phyloP scores from a whole-genome alignment of 2,888 invertebrate genomes.

The Ferdinandea cuprea region DNA sequence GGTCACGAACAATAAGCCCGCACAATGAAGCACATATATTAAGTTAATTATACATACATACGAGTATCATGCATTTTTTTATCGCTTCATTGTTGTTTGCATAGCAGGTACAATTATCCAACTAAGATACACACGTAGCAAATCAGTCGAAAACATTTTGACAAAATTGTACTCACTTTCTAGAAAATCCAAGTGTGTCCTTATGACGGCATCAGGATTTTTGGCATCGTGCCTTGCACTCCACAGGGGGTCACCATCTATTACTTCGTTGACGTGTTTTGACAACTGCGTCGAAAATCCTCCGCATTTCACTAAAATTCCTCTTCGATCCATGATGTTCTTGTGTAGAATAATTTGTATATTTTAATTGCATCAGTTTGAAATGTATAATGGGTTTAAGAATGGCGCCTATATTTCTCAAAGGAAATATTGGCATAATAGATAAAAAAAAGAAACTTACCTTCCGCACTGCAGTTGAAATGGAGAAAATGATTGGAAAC shows the following conservation, averaged over 20 bases:
- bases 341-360: too few species aligned
- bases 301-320: slow-evolving; percentile 86
- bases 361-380: too few species aligned
- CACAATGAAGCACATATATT: background rate
- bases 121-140: slow-evolving; percentile 35
- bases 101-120: background rate
- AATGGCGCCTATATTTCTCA: background rate
- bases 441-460: slow-evolving; percentile 18
- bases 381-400: background rate
- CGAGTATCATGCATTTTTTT: slow-evolving; percentile 29
- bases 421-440: slow-evolving; percentile 12
- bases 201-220: slow-evolving; percentile 89
- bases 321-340: slow-evolving; percentile 34
- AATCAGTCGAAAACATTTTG: background rate
- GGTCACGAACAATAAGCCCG: slow-evolving; percentile 20
- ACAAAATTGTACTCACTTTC: slow-evolving; percentile 85
- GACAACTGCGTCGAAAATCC: slow-evolving; percentile 92
- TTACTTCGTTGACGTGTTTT: slow-evolving; percentile 88
- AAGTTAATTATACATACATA: background rate
- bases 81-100: slow-evolving; percentile 14
- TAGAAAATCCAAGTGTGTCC: slow-evolving; percentile 91
- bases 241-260: slow-evolving; percentile 95
- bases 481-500: slow-evolving; percentile 33
- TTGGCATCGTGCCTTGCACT: slow-evolving; percentile 91
- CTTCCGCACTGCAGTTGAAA: slow-evolving; percentile 46